Evolutionary conservation across 2,888 invertebrate genomes (phyloP).

Genomic region (Ormia ochracea): DNA sequence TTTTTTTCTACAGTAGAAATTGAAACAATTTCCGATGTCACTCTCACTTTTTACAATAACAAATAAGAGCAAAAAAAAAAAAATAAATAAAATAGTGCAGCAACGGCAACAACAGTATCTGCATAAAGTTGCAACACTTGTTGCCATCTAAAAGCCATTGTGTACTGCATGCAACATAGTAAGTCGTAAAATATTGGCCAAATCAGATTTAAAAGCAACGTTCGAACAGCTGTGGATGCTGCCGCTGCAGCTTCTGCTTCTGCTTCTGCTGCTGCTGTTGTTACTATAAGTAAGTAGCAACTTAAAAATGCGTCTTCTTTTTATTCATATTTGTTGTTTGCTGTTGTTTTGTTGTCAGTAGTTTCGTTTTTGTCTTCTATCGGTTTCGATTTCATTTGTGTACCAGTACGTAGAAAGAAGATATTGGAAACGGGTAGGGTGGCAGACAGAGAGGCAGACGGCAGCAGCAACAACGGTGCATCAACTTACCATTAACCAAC

Average conservation of each 20-base stretch:
- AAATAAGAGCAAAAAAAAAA: conserved; percentile 32
- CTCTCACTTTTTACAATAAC: conserved; percentile 72
- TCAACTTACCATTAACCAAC: conserved; percentile 15
- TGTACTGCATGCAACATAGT: neutral
- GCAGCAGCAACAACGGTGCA: conserved; percentile 21
- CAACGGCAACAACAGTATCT: conserved; percentile 18
- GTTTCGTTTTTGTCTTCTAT: conserved; percentile 32
- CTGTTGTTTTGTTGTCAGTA: conserved; percentile 15
- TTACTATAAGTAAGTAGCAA: conserved; percentile 31
- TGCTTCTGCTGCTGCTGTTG: conserved; percentile 38
- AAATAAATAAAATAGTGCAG: neutral
- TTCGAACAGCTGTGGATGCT: conserved; percentile 29
- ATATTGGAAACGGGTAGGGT: neutral
- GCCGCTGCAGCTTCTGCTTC: conserved; percentile 27
- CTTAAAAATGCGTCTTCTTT: conserved; percentile 54
- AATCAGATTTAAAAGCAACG: conserved; percentile 51
- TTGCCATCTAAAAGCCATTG: conserved; percentile 55
- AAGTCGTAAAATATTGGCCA: conserved; percentile 50
- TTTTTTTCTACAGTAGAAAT: conserved; percentile 69
- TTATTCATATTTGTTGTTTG: conserved; percentile 21
- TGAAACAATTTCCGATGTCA: conserved; percentile 76
- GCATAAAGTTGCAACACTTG: conserved; percentile 63
- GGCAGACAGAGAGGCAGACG: neutral
- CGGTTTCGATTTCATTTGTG: conserved; percentile 61
- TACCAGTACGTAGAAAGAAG: conserved; percentile 32